A percentile compares a stretch with the other conserved stretches of the same genome.
Conservation (phyloP, 2,113 vertebrate genomes). For the Poeciliopsis prolifica region DNA sequence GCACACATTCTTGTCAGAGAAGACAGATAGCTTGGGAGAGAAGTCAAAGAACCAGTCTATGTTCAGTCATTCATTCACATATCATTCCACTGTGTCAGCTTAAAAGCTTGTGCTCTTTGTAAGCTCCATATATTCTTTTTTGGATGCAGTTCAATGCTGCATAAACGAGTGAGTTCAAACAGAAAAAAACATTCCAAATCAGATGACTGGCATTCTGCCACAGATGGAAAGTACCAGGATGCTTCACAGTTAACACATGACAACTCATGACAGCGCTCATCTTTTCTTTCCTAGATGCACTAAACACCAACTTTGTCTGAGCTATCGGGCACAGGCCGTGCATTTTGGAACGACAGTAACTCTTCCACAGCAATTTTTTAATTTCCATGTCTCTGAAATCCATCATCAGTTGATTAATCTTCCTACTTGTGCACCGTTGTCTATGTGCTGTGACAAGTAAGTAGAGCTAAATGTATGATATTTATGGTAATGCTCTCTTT, state of each 20-base stretch:
- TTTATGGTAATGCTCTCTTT: too few species aligned
- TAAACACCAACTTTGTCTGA: too few species aligned
- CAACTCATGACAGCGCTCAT: too few species aligned
- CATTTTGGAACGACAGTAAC: too few species aligned
- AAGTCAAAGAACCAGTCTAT: neutral
- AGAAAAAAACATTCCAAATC: neutral
- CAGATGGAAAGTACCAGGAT: neutral
- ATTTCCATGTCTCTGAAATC: neutral
- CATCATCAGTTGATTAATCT: neutral
- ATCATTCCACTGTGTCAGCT: neutral
- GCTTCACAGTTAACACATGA: neutral
- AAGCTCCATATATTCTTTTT: neutral
- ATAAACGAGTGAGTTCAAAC: neutral
- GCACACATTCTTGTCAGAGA: neutral
- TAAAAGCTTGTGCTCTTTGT: neutral
- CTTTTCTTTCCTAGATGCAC: too few species aligned
- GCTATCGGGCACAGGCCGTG: too few species aligned
- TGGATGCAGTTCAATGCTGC: neutral
- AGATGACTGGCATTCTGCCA: neutral
- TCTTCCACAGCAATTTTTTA: neutral
- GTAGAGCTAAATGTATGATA: too few species aligned
- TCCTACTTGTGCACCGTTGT: neutral
- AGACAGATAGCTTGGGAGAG: neutral
- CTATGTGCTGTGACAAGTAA: neutral
- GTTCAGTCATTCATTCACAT: neutral